These are phyloP conservation scores for Austrofundulus limnaeus DNA, from an alignment of 2,113 vertebrate species.

Conservation along the genomic window DNA sequence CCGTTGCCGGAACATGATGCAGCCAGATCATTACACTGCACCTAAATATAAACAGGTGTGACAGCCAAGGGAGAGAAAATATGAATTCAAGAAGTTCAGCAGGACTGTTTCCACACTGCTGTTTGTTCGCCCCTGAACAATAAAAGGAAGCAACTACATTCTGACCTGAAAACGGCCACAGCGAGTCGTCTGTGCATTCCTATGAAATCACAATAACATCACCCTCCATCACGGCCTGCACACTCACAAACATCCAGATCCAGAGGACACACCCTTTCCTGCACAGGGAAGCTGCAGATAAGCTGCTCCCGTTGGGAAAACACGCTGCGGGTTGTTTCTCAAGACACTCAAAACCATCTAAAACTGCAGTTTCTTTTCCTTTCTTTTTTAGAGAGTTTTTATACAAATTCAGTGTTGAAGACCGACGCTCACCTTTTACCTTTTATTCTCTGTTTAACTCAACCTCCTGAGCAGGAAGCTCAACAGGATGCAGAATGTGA, in stretches of 20 bases:
- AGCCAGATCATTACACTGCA: background rate
- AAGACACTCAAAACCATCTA: conserved; percentile 24
- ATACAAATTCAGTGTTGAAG: background rate
- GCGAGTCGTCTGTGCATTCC: conserved; percentile 16
- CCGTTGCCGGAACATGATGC: background rate
- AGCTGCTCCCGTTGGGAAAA: conserved; percentile 60
- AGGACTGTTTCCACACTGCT: background rate
- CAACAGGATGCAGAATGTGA: conserved; percentile 77
- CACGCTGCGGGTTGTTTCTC: conserved; percentile 27
- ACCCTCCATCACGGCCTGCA: conserved; percentile 45
- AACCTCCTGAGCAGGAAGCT: conserved; percentile 69
- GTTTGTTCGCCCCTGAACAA: conserved; percentile 31
- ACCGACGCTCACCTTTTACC: conserved; percentile 17
- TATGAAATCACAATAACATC: conserved; percentile 56
- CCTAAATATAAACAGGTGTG: background rate
- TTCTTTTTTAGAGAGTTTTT: background rate
- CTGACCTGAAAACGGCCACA: conserved; percentile 11
- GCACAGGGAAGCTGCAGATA: conserved; percentile 69
- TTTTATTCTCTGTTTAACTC: conserved; percentile 7
- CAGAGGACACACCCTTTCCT: conserved; percentile 77
- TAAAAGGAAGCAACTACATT: conserved; percentile 31
- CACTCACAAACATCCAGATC: conserved; percentile 63
- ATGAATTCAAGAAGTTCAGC: background rate
- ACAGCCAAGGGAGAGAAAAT: background rate
- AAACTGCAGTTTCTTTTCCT: conserved; percentile 13